phyloP scores from a whole-genome alignment of 2,888 invertebrate genomes.

The Amiota communis region DNA sequence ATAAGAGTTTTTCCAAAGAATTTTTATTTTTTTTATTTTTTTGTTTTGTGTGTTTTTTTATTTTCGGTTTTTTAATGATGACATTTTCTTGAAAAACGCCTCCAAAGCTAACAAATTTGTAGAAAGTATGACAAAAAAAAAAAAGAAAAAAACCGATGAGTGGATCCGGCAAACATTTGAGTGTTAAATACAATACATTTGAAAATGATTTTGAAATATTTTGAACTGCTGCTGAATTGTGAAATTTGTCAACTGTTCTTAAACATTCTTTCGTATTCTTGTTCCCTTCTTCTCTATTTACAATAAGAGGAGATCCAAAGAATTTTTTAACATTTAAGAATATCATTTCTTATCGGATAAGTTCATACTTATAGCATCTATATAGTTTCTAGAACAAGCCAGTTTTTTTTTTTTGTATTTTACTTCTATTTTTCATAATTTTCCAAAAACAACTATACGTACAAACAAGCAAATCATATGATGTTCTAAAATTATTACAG shows the following conservation, averaged over 20 bases:
- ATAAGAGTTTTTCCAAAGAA: neutral
- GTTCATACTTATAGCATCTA: neutral
- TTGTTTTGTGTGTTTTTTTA: too few relatives aligned
- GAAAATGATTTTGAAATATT: conserved; percentile 23
- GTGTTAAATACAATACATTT: neutral
- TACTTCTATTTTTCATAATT: too few relatives aligned
- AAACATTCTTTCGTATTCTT: neutral
- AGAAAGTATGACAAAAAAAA: too few relatives aligned
- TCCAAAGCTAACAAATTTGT: too few relatives aligned
- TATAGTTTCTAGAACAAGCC: too few relatives aligned
- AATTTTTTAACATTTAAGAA: neutral
- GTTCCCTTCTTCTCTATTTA: neutral
- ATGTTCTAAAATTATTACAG: neutral
- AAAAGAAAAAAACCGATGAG: too few relatives aligned
- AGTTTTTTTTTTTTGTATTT: too few relatives aligned
- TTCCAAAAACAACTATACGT: too few relatives aligned
- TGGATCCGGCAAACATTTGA: too few relatives aligned
- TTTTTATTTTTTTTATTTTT: conserved; percentile 4
- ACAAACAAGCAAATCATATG: too few relatives aligned
- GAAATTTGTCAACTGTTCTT: conserved; percentile 24
- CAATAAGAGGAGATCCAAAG: neutral
- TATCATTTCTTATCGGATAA: neutral
- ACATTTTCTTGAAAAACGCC: too few relatives aligned
- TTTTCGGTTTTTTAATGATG: too few relatives aligned
- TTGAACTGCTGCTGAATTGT: conserved; percentile 14